Evolutionary conservation across 1,140 invertebrate species (phyloP).

Genomic region (Drosophila ercepeae): DNA sequence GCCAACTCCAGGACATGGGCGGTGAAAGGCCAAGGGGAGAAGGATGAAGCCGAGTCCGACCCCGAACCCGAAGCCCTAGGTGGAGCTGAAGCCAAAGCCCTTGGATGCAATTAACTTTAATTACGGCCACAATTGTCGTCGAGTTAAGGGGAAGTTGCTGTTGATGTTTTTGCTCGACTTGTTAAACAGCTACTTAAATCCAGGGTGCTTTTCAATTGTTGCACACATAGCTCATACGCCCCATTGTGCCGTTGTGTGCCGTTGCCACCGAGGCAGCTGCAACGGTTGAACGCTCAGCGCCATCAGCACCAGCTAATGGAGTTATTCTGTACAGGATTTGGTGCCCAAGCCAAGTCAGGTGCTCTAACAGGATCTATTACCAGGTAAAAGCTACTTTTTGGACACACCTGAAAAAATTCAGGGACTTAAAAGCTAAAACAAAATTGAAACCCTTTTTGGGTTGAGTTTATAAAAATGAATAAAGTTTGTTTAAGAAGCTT

Average conservation of each 20-base stretch:
- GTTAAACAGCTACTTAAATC: constrained; percentile 74
- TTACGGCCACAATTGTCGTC: constrained; percentile 69
- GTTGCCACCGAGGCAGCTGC: too few species aligned
- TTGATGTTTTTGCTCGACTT: constrained; percentile 45
- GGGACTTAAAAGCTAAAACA: too few species aligned
- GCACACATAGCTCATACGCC: constrained; percentile 67
- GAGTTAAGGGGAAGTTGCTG: constrained; percentile 27
- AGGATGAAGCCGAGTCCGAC: neutral
- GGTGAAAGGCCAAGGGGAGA: neutral
- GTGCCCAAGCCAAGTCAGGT: constrained; percentile 2
- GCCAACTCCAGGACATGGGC: neutral
- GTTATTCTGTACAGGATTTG: constrained; percentile 37
- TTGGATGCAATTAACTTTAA: constrained; percentile 76
- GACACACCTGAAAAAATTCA: neutral
- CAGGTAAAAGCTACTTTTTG: constrained; percentile 21
- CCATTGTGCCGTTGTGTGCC: constrained; percentile 42
- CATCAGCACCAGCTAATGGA: constrained; percentile 57
- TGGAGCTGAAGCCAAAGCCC: constrained; percentile 15
- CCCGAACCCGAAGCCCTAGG: neutral
- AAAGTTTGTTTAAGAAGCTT: too few species aligned
- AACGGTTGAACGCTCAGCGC: constrained; percentile 30
- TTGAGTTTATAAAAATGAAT: too few species aligned
- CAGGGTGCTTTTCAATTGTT: constrained; percentile 57
- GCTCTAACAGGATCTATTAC: constrained; percentile 28
- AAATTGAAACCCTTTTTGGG: too few species aligned